Conservation (phyloP, 2,797 vertebrate genomes). For the Phylloscopus collybita region DNA sequence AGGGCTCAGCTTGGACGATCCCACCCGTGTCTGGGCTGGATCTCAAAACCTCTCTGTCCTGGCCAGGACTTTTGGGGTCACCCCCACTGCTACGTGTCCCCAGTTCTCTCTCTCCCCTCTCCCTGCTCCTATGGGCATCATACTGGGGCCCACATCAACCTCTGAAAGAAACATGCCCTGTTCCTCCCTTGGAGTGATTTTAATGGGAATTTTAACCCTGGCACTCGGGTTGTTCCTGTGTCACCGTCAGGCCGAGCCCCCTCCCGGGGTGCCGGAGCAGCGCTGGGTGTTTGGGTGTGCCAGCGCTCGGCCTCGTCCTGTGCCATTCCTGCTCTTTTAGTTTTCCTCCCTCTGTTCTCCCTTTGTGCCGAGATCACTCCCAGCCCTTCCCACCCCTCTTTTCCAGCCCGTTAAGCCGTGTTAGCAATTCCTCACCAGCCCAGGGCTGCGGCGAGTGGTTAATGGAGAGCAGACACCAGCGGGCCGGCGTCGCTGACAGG, state of each 20-base stretch:
- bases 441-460: constrained; percentile 37
- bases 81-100: not conserved
- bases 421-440: constrained; percentile 55
- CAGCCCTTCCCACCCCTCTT: constrained; percentile 57
- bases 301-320: accelerated
- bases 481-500: constrained; percentile 32
- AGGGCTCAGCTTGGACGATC: not conserved
- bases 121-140: accelerated
- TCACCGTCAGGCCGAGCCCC: accelerated
- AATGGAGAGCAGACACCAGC: constrained; percentile 60
- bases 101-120: not conserved
- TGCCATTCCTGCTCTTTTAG: not conserved
- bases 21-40: accelerated
- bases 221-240: accelerated
- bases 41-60: not conserved
- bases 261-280: accelerated
- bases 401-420: constrained; percentile 59
- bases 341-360: not conserved
- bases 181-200: accelerated
- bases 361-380: constrained; percentile 35
- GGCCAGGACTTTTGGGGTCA: not conserved
- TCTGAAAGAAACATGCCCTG: accelerated
- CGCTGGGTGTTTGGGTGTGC: not conserved
- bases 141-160: not conserved
- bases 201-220: not conserved